phyloP scores from a whole-genome alignment of 1,140 invertebrate genomes.

The Gonatopus flavifemur region DNA sequence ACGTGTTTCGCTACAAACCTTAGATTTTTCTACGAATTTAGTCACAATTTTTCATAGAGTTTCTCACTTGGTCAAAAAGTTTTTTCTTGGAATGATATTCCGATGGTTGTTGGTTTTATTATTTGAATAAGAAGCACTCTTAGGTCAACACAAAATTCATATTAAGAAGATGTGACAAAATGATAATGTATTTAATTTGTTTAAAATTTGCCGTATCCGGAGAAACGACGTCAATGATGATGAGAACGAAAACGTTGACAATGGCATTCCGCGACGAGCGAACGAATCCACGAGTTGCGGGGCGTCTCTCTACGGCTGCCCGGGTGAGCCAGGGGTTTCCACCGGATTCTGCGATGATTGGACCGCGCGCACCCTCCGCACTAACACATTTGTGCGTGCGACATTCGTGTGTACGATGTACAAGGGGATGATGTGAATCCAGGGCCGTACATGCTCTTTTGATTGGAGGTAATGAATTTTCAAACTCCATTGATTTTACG shows the following conservation, averaged over 20 bases:
- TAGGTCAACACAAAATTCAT: slow-evolving; percentile 3
- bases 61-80: too few relatives aligned
- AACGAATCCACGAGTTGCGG: slow-evolving; percentile 39
- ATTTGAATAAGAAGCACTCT: too few relatives aligned
- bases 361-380: slow-evolving; percentile 49
- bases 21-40: too few relatives aligned
- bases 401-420: too few relatives aligned
- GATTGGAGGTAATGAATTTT: too few relatives aligned
- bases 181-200: background rate
- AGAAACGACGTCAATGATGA: background rate
- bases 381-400: too few relatives aligned
- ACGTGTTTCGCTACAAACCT: too few relatives aligned
- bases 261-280: slow-evolving; percentile 9
- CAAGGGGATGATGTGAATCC: too few relatives aligned
- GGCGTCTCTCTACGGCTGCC: slow-evolving; percentile 42
- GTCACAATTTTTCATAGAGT: too few relatives aligned
- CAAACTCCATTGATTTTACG: too few relatives aligned
- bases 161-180: background rate
- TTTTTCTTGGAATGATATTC: too few relatives aligned
- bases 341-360: slow-evolving; percentile 58
- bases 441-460: slow-evolving; percentile 40
- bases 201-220: background rate
- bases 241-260: slow-evolving; percentile 9
- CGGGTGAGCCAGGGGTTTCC: slow-evolving; percentile 46
- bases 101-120: too few relatives aligned